Evolutionary conservation across 30 jellyfish, hydroid and myxozoan genomes (phyloP).

Genomic region (Haliclystus octoradiatus): DNA sequence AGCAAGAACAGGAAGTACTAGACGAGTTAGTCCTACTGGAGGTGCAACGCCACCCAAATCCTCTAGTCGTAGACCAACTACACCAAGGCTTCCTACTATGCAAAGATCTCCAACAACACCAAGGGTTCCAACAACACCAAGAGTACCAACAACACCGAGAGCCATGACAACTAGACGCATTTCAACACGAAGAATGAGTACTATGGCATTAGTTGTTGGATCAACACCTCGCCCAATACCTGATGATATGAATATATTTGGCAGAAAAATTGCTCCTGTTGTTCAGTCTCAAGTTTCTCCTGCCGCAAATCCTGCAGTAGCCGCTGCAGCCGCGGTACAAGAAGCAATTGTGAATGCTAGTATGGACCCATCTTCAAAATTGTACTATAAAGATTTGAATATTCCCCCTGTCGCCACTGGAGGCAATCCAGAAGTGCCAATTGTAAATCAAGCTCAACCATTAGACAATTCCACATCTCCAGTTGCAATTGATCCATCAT

Average conservation of each 20-base stretch:
- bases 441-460: background rate
- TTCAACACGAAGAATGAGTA: background rate
- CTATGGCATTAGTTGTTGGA: background rate
- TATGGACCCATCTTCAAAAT: background rate
- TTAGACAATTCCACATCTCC: background rate
- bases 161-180: background rate
- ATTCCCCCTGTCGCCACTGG: background rate
- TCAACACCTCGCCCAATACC: background rate
- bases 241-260: background rate
- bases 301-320: background rate
- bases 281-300: background rate
- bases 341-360: slow-evolving; percentile 3
- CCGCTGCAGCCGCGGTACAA: background rate
- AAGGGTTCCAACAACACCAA: background rate
- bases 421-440: background rate
- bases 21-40: background rate
- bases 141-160: background rate
- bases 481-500: background rate
- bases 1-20: background rate
- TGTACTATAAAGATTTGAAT: background rate
- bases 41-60: background rate
- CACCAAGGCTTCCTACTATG: background rate
- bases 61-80: background rate
- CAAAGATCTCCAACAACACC: background rate
- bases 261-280: background rate